A percentile compares a stretch with the other conserved stretches of the same genome.
phyloP scores from a whole-genome alignment of 2,113 vertebrate species.

The Microcebus ravelobensis region DNA sequence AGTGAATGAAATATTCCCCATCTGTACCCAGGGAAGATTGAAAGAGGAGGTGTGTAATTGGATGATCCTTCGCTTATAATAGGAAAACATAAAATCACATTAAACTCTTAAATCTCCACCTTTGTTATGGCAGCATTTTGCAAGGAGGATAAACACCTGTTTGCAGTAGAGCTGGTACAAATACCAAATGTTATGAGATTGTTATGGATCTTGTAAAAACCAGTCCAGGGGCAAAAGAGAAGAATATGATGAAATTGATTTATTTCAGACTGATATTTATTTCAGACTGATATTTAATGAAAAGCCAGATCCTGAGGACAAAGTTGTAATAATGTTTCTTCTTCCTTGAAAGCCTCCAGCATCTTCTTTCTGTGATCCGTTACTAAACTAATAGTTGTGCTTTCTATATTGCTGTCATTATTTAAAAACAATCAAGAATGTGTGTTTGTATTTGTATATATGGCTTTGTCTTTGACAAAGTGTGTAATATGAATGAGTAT shows the following conservation, averaged over 20 bases:
- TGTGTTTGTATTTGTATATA: background rate
- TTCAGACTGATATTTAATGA: conserved; percentile 81
- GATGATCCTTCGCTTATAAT: conserved; percentile 73
- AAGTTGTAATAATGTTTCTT: conserved; percentile 69
- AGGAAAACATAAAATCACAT: conserved; percentile 65
- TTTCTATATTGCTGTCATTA: conserved; percentile 44
- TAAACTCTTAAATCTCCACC: conserved; percentile 45
- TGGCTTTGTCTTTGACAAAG: background rate
- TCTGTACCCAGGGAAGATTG: conserved; percentile 46
- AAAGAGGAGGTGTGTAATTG: conserved; percentile 59
- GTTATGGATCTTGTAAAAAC: conserved; percentile 76
- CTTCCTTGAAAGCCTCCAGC: conserved; percentile 64
- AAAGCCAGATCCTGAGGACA: conserved; percentile 78
- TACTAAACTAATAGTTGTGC: conserved; percentile 49
- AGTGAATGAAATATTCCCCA: background rate
- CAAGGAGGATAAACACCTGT: conserved; percentile 69
- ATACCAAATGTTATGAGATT: conserved; percentile 66
- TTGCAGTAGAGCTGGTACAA: conserved; percentile 33
- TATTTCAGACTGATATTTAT: conserved; percentile 76
- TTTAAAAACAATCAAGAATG: conserved; percentile 9
- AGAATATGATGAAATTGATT: conserved; percentile 76
- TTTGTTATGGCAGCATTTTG: conserved; percentile 27
- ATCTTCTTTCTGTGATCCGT: background rate
- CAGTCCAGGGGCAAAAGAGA: conserved; percentile 70
- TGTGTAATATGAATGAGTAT: background rate